Evolutionary conservation across 2,113 vertebrate species (phyloP), one percentile per base, ranked within the genome.

Genomic region (Lophius piscatorius): DNA sequence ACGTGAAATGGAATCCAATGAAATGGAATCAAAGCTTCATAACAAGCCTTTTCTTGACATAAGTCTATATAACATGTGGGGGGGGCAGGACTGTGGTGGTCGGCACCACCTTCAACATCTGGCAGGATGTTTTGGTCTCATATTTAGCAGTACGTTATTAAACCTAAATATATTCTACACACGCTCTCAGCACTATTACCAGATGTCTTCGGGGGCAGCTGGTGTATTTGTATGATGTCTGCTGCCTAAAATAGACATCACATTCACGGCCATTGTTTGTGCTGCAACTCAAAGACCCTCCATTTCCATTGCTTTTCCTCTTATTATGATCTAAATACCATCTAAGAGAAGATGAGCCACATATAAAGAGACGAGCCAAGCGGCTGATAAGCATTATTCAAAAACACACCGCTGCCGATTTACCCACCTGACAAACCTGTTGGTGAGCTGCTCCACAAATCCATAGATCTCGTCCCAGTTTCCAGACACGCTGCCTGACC

Each of bases 401-500:
- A 39, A 26, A 34, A 14, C 3, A 41, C 6, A 29, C 31, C 41
- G 21, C 10, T 26, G 20, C 9, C 13, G 24, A 9, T 40, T 10
- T 12, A 59, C 73, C 52, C 80, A 98, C 97, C 94, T 98, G 61
- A 97, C 93, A 85, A 99, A 99, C 88, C 93, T 92, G 49, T 92
- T 90, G 0, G 95, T 96, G 79, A 99, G 91, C 61, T 94, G 93
- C 51, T 94, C 81, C 28, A 95, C 97, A 83, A 99, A 99, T 21
- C 83, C 77, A 77, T 94, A 97, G 68, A 99, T 98, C 72, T 98
- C 94, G 4, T 65, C 36, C 97, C 97, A 99, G 85, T 99, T 93
- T 66, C 89, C 70, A 0, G 87, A 89, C 28, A 99, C 93, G 1
- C 97, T 99, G 58, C 94, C 94, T 1, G 96, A 98, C 72, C 96